Evolutionary conservation across 2,113 vertebrate genomes (phyloP).

Genomic region (Myrmecobius fasciatus): DNA sequence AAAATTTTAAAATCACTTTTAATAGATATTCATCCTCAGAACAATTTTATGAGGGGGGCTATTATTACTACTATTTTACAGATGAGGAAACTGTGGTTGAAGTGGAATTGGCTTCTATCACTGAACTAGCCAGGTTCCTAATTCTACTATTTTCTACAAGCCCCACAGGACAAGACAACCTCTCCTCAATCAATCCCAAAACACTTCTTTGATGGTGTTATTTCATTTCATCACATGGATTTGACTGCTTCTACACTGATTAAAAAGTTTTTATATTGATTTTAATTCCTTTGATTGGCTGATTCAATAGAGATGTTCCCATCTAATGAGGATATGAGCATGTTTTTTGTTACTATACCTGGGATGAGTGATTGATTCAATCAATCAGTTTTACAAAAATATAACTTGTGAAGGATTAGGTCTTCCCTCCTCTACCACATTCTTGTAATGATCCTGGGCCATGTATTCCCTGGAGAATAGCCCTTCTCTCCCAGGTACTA

Average conservation of each 20-base stretch:
- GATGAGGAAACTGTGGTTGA: not conserved
- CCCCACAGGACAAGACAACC: not conserved
- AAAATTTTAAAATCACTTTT: not conserved
- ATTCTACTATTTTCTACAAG: not conserved
- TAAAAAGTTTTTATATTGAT: not conserved
- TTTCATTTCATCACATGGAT: not conserved
- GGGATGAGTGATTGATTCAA: not conserved
- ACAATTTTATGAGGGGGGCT: not conserved
- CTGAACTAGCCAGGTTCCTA: not conserved
- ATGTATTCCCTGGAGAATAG: not conserved
- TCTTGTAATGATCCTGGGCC: not conserved
- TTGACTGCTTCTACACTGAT: not conserved
- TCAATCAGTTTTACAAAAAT: not conserved
- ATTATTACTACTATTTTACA: not conserved
- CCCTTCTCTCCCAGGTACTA: not conserved
- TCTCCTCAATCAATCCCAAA: not conserved
- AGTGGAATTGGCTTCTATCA: not conserved
- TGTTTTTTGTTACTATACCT: not conserved
- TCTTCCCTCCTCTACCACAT: not conserved
- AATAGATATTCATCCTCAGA: not conserved
- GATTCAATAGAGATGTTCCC: not conserved
- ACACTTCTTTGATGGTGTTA: not conserved
- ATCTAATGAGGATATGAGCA: not conserved
- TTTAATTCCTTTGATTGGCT: not conserved
- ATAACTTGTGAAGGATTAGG: not conserved